Evolutionary conservation across 2,113 vertebrate genomes (phyloP).

Genomic region (Ivindomyrus marchei): DNA sequence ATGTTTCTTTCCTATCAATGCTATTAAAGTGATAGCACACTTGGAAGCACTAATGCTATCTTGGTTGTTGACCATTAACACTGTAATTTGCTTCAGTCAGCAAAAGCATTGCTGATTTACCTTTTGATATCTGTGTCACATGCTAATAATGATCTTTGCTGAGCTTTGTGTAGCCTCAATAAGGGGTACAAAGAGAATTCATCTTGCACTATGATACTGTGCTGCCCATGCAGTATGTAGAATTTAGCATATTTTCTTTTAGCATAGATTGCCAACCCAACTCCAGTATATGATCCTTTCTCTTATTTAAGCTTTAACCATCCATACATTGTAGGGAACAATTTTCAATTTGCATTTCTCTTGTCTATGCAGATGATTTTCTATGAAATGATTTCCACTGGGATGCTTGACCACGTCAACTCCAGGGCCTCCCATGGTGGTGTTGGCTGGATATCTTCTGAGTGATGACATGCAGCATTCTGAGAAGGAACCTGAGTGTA

Average conservation of each 20-base stretch:
- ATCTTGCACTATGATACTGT: neutral
- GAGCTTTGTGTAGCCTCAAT: neutral
- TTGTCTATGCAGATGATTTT: neutral
- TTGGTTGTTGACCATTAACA: neutral
- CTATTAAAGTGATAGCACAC: neutral
- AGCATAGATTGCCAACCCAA: neutral
- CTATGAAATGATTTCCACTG: neutral
- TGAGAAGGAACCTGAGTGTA: neutral
- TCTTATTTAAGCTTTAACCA: neutral
- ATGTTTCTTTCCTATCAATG: neutral
- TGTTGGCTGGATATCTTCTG: neutral
- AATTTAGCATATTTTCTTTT: neutral
- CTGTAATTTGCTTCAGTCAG: neutral
- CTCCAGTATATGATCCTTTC: neutral
- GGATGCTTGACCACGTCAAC: neutral
- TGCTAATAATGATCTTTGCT: neutral
- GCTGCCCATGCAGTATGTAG: neutral
- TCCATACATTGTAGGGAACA: neutral
- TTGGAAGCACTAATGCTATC: neutral
- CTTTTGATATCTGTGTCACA: neutral
- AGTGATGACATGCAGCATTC: neutral
- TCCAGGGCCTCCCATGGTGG: neutral
- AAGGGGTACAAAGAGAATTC: neutral
- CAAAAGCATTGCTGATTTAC: neutral
- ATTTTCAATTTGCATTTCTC: neutral